Percentiles rank a stretch among this genome's conserved stretches.
Conservation (phyloP, 2,888 invertebrate genomes). For the Ichneumoninae sp. region DNA sequence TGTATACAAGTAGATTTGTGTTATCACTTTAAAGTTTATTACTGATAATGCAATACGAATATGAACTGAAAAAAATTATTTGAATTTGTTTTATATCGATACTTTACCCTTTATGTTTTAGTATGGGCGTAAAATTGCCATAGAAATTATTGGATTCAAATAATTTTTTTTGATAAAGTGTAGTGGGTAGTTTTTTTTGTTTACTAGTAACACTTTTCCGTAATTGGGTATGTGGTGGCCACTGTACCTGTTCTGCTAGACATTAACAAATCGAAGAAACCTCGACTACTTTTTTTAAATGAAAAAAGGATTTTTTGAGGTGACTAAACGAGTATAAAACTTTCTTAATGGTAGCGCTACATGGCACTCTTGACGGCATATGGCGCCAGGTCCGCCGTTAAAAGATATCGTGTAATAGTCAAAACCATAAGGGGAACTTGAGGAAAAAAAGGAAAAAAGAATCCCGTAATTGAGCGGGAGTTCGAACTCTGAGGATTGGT, state of each 20-base stretch:
- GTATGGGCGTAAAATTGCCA: not conserved
- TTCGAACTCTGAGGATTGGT: no score
- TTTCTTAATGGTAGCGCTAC: not conserved
- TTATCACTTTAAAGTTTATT: no score
- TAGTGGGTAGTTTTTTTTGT: not conserved
- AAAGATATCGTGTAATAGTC: not conserved
- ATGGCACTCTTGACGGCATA: slow-evolving; percentile 22
- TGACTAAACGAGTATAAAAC: not conserved
- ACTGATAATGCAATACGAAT: no score
- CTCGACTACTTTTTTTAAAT: not conserved
- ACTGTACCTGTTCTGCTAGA: not conserved
- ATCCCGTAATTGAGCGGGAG: no score
- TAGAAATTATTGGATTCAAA: not conserved
- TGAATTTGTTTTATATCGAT: not conserved
- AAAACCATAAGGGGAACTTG: no score
- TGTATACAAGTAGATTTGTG: no score
- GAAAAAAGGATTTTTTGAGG: no score
- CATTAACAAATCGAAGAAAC: not conserved
- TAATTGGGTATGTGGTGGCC: no score
- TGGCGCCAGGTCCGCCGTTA: slow-evolving; percentile 21
- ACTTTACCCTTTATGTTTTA: not conserved
- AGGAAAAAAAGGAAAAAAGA: no score
- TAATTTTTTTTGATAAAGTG: not conserved
- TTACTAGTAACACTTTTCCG: not conserved
- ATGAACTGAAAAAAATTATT: not conserved